These are phyloP conservation scores for Dilophus febrilis DNA, from an alignment of 2,888 invertebrate species.

Conservation along the genomic window DNA sequence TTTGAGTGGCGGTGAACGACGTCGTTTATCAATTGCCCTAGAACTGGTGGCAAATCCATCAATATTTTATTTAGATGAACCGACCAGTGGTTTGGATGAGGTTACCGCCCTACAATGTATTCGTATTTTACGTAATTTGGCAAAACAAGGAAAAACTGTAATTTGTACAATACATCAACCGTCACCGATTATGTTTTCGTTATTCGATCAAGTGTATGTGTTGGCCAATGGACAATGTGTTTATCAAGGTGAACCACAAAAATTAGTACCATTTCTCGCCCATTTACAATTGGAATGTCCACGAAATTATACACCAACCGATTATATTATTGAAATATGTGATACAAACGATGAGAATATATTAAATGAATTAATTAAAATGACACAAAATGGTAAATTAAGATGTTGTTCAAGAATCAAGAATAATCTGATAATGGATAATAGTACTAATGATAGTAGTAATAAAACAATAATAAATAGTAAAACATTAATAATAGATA, in stretches of 20 bases:
- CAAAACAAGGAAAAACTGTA: slow-evolving; percentile 46
- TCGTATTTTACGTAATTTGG: slow-evolving; percentile 37
- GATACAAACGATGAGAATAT: slow-evolving; percentile 36
- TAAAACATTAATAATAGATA: slow-evolving; percentile 4
- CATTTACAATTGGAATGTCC: slow-evolving; percentile 41
- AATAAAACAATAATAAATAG: slow-evolving; percentile 14
- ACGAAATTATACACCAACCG: slow-evolving; percentile 48
- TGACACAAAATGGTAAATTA: slow-evolving; percentile 41
- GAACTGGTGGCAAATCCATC: slow-evolving; percentile 74
- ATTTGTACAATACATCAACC: slow-evolving; percentile 56
- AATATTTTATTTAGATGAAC: slow-evolving; percentile 69
- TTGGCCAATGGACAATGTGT: slow-evolving; percentile 45
- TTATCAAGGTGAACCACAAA: slow-evolving; percentile 43
- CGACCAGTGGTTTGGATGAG: slow-evolving; percentile 54
- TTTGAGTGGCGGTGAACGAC: slow-evolving; percentile 65
- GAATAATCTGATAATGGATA: slow-evolving; percentile 28
- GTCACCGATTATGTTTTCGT: slow-evolving; percentile 42
- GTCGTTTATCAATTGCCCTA: slow-evolving; percentile 60
- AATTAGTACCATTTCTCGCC: slow-evolving; percentile 41
- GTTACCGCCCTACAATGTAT: slow-evolving; percentile 46
- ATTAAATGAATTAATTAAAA: slow-evolving; percentile 34
- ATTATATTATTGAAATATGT: slow-evolving; percentile 45
- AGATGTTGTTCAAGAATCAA: slow-evolving; percentile 15
- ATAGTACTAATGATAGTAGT: slow-evolving; percentile 19
- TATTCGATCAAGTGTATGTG: slow-evolving; percentile 48